Percentiles rank a stretch among this genome's conserved stretches.
Conservation (phyloP, 2,888 invertebrate species). For the Macrosoma leucophasiata region DNA sequence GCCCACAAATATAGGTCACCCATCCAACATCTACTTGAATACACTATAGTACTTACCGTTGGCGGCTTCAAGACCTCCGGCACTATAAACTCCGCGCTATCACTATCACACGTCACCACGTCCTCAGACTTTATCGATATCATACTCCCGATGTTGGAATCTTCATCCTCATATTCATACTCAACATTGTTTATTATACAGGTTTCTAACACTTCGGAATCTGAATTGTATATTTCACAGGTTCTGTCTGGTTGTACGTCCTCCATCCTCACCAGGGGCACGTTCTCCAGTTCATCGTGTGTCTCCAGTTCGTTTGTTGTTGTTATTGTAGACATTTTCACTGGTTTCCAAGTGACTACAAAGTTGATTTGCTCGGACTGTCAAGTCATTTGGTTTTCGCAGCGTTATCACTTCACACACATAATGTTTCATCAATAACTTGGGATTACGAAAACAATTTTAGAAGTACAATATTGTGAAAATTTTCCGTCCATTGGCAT, state of each 20-base stretch:
- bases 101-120: constrained; percentile 28
- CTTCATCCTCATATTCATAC: constrained; percentile 36
- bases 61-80: constrained; percentile 32
- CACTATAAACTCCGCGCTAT: constrained; percentile 40
- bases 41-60: too few species aligned
- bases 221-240: constrained; percentile 28
- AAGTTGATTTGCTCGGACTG: too few species aligned
- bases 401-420: too few species aligned
- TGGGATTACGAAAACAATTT: too few species aligned
- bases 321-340: constrained; percentile 40
- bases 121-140: constrained; percentile 52
- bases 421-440: too few species aligned
- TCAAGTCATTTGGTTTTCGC: too few species aligned
- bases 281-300: constrained; percentile 51
- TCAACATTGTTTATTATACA: constrained; percentile 33
- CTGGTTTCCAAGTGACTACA: not conserved
- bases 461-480: too few species aligned
- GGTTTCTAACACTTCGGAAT: constrained; percentile 30
- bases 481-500: too few species aligned
- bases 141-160: constrained; percentile 57
- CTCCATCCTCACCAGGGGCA: constrained; percentile 59
- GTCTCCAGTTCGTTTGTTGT: constrained; percentile 42
- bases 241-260: constrained; percentile 55
- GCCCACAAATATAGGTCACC: too few species aligned
- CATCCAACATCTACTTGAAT: too few species aligned